These are phyloP conservation scores for Notothenia rossii DNA, from an alignment of 2,113 vertebrate species.

Conservation along the genomic window DNA sequence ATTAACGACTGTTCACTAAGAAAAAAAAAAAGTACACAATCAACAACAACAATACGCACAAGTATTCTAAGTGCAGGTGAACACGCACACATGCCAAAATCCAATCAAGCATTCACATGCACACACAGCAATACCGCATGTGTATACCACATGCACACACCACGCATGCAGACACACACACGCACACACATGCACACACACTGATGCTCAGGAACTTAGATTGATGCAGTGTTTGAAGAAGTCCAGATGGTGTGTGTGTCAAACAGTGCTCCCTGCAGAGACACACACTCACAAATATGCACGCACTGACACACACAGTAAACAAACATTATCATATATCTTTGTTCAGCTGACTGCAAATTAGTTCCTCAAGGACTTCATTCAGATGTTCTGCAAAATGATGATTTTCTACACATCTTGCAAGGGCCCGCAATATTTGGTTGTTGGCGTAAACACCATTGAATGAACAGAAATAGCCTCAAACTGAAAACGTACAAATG, in stretches of 20 bases:
- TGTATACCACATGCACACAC: neutral
- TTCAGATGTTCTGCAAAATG: conserved; percentile 46
- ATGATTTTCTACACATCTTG: conserved; percentile 31
- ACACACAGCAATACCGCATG: conserved; percentile 5
- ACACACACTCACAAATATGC: conserved; percentile 44
- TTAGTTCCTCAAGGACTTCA: conserved; percentile 63
- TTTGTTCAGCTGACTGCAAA: conserved; percentile 68
- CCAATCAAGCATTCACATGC: neutral
- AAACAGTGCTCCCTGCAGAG: conserved; percentile 68
- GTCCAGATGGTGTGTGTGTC: conserved; percentile 75
- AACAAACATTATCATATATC: conserved; percentile 77
- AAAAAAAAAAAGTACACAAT: too few relatives aligned
- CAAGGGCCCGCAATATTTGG: conserved; percentile 14
- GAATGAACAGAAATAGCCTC: neutral
- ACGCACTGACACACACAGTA: conserved; percentile 48
- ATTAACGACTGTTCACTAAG: neutral
- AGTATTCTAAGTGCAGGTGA: neutral
- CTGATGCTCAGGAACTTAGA: conserved; percentile 49
- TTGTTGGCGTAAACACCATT: conserved; percentile 1
- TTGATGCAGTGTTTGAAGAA: conserved; percentile 70
- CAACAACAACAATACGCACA: neutral
- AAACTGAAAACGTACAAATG: conserved; percentile 17
- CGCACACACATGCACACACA: conserved; percentile 20
- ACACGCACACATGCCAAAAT: neutral
- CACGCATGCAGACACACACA: neutral